Percentiles rank a stretch among this genome's conserved stretches.
Evolutionary conservation across 2,113 vertebrate species (phyloP).

Genomic region (Spheniscus mendiculus): DNA sequence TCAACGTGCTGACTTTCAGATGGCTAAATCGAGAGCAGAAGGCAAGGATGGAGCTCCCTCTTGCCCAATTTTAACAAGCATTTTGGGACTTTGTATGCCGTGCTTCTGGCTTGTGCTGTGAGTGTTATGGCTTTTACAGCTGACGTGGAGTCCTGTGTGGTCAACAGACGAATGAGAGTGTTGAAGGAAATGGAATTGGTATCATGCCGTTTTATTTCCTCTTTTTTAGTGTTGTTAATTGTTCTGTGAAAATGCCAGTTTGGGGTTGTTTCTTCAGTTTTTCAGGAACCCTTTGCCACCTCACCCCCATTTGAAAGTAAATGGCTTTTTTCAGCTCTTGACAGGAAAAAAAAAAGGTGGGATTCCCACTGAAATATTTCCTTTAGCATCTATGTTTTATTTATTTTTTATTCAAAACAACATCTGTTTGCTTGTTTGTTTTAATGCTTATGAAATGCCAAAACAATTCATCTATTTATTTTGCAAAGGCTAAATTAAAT

Average conservation of each 20-base stretch:
- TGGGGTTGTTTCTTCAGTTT: neutral
- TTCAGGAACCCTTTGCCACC: neutral
- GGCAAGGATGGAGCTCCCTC: neutral
- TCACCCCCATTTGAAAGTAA: neutral
- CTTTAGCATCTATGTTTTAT: neutral
- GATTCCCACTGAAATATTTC: neutral
- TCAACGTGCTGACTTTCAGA: rapidly evolving
- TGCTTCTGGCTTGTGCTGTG: neutral
- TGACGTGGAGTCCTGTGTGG: neutral
- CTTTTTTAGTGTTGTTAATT: neutral
- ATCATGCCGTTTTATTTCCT: neutral
- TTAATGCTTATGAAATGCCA: constrained; percentile 2
- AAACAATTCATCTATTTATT: constrained; percentile 26
- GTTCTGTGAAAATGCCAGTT: neutral
- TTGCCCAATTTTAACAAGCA: neutral
- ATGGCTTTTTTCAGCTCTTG: neutral
- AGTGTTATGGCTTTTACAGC: neutral
- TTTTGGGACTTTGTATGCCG: neutral
- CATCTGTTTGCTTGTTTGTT: constrained; percentile 54
- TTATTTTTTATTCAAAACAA: constrained; percentile 47
- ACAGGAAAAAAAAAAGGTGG: neutral
- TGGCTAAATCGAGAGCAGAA: neutral
- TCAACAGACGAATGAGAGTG: neutral
- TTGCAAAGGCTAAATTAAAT: neutral
- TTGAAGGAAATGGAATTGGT: neutral